These are phyloP conservation scores for Ptilorrhoa leucosticta DNA, from an alignment of 2,113 vertebrate species.

Conservation along the genomic window DNA sequence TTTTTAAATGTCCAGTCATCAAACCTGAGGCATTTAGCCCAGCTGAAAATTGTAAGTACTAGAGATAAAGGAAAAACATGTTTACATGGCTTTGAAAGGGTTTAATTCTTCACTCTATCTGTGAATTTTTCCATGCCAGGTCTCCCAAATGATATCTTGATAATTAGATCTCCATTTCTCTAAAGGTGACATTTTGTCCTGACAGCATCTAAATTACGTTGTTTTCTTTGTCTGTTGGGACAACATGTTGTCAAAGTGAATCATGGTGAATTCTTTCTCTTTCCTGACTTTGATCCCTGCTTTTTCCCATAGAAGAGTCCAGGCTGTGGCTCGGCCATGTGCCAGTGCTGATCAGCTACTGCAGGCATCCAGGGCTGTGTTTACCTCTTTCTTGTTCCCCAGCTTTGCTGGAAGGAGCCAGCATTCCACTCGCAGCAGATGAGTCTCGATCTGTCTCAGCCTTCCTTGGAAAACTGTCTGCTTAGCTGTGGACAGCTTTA, in stretches of 20 bases:
- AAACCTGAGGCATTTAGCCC: background rate
- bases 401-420: background rate
- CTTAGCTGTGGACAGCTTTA: background rate
- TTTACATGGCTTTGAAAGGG: background rate
- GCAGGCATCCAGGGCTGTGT: background rate
- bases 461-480: background rate
- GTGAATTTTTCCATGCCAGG: background rate
- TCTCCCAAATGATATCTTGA: background rate
- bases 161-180: constrained; percentile 27
- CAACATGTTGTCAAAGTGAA: constrained; percentile 21
- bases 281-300: background rate
- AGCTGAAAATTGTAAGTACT: background rate
- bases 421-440: rapidly evolving
- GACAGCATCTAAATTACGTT: background rate
- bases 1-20: background rate
- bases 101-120: background rate
- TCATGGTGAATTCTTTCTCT: background rate
- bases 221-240: background rate
- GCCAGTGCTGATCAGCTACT: background rate
- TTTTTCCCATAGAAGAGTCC: background rate
- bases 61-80: background rate
- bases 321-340: rapidly evolving
- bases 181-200: constrained; percentile 12
- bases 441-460: background rate
- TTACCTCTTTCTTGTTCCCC: background rate